These are phyloP conservation scores for Centroberyx gerrardi DNA, from an alignment of 2,797 vertebrate genomes.

Conservation along the genomic window DNA sequence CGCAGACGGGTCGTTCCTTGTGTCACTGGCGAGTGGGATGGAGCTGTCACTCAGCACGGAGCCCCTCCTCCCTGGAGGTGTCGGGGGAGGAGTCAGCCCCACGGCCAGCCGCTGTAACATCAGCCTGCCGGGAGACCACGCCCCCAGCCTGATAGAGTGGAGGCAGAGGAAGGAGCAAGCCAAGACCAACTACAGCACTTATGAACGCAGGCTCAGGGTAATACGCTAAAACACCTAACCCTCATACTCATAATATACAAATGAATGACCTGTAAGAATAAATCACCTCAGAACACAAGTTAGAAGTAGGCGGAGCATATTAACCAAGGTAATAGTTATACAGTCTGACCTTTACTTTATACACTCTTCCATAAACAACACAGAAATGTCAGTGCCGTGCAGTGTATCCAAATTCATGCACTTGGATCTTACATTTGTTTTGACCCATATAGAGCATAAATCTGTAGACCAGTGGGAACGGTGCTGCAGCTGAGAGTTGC, in stretches of 20 bases:
- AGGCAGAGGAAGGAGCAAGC: constrained; percentile 96
- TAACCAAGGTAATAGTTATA: background rate
- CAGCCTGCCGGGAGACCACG: constrained; percentile 97
- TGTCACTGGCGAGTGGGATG: constrained; percentile 96
- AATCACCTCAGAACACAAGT: constrained; percentile 34
- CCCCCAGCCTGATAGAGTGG: constrained; percentile 97
- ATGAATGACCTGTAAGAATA: background rate
- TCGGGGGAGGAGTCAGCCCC: constrained; percentile 91
- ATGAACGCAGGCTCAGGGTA: constrained; percentile 97
- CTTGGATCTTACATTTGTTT: background rate
- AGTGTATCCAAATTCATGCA: background rate
- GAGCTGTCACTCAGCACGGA: constrained; percentile 95
- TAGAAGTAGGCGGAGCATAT: background rate
- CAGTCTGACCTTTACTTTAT: constrained; percentile 37
- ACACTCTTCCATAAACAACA: background rate
- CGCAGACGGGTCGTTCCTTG: constrained; percentile 93
- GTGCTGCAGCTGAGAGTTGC: background rate
- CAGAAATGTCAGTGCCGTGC: constrained; percentile 15
- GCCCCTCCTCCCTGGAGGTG: constrained; percentile 89
- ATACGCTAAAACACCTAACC: constrained; percentile 49
- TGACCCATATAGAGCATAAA: background rate
- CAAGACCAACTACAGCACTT: constrained; percentile 95
- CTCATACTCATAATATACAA: background rate
- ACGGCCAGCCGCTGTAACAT: constrained; percentile 97
- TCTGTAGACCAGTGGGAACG: background rate